These are phyloP conservation scores for Cercopithecus mona DNA, from an alignment of 2,113 vertebrate species.

Conservation along the genomic window DNA sequence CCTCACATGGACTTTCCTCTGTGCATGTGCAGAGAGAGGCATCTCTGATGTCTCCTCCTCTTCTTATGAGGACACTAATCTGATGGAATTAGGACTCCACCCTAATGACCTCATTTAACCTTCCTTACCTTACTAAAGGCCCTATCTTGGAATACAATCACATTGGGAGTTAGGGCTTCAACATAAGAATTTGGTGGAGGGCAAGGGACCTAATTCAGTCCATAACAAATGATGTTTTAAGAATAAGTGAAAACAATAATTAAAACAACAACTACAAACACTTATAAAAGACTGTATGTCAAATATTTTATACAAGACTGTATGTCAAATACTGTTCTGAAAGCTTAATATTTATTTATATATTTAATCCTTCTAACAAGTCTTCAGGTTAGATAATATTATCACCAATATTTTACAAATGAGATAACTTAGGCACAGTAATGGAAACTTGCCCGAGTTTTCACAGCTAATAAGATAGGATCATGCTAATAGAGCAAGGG, in stretches of 20 bases:
- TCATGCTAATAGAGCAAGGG: neutral
- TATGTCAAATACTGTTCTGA: neutral
- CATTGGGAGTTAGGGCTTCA: neutral
- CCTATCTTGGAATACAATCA: neutral
- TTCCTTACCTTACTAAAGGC: neutral
- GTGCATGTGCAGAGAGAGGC: neutral
- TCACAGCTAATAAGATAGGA: neutral
- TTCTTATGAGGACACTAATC: neutral
- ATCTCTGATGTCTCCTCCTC: neutral
- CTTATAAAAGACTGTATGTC: neutral
- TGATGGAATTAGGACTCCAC: neutral
- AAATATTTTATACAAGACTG: neutral
- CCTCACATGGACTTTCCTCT: neutral
- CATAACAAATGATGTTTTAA: neutral
- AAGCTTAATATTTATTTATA: neutral
- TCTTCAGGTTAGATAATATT: neutral
- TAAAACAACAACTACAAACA: neutral
- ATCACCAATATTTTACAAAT: neutral
- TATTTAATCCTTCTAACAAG: neutral
- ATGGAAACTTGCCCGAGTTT: neutral
- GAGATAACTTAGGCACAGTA: neutral
- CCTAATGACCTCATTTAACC: neutral
- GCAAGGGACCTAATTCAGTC: neutral
- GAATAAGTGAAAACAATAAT: neutral
- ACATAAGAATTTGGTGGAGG: neutral